phyloP scores from a whole-genome alignment of 2,888 invertebrate species.

The Ophonus ardosiacus region DNA sequence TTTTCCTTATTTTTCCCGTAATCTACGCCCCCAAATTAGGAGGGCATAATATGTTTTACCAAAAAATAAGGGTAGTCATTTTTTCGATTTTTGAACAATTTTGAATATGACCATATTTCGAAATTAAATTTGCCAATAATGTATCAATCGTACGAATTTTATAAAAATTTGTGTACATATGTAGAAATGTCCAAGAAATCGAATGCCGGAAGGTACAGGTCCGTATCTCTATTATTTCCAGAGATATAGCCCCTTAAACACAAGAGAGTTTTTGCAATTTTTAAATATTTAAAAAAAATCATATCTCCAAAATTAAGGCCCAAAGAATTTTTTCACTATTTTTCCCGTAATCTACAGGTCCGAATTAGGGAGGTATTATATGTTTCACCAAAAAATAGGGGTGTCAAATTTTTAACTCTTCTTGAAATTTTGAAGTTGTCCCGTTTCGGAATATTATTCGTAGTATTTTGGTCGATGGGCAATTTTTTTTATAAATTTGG shows the following conservation, averaged over 20 bases:
- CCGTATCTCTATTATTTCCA: not conserved
- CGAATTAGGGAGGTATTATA: not conserved
- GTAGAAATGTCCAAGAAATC: not conserved
- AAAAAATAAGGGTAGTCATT: too few species aligned
- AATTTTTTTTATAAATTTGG: not conserved
- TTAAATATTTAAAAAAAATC: not conserved
- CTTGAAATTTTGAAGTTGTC: not conserved
- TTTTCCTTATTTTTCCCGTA: too few species aligned
- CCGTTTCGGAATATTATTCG: not conserved
- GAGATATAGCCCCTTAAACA: not conserved
- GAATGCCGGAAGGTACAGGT: not conserved
- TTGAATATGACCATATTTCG: too few species aligned
- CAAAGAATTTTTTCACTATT: not conserved
- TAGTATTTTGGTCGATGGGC: not conserved
- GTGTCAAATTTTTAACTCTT: not conserved
- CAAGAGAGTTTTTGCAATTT: not conserved
- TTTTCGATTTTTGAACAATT: too few species aligned
- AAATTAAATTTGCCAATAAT: too few species aligned
- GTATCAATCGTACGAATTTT: not conserved
- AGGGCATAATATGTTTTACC: too few species aligned
- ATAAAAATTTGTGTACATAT: not conserved
- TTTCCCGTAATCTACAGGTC: not conserved
- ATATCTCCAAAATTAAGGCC: not conserved
- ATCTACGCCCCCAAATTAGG: too few species aligned
- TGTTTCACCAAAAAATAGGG: not conserved